Evolutionary conservation across 2,113 vertebrate species (phyloP).

Genomic region (Lagenorhynchus albirostris): DNA sequence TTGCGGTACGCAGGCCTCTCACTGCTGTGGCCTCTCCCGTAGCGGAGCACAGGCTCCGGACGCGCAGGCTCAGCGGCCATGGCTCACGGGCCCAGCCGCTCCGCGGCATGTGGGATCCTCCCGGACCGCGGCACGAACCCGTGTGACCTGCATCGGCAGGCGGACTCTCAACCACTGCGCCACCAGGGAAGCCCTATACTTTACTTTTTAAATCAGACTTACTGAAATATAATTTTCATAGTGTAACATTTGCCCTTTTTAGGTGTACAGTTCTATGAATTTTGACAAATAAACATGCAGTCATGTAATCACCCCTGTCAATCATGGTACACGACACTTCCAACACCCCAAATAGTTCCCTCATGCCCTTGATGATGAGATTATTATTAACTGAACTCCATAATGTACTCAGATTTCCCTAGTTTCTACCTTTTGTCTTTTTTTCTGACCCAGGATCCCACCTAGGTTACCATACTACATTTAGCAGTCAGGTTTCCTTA

Average conservation of each 20-base stretch:
- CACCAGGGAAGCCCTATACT: too few relatives aligned
- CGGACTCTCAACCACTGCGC: too few relatives aligned
- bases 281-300: background rate
- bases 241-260: background rate
- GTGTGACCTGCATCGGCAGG: too few relatives aligned
- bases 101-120: too few relatives aligned
- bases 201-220: background rate
- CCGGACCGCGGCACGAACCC: too few relatives aligned
- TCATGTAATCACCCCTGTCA: background rate
- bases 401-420: background rate
- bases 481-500: background rate
- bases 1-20: too few relatives aligned
- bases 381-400: background rate
- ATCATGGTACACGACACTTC: background rate
- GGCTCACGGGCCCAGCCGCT: too few relatives aligned
- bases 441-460: background rate
- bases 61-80: too few relatives aligned
- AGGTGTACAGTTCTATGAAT: background rate
- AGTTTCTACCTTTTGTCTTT: background rate
- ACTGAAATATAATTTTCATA: background rate
- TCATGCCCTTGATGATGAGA: background rate
- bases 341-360: background rate
- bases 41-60: too few relatives aligned
- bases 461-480: background rate
- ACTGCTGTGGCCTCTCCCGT: too few relatives aligned